Evolutionary conservation across 2,113 vertebrate genomes (phyloP).

Genomic region (Eptatretus burgeri): DNA sequence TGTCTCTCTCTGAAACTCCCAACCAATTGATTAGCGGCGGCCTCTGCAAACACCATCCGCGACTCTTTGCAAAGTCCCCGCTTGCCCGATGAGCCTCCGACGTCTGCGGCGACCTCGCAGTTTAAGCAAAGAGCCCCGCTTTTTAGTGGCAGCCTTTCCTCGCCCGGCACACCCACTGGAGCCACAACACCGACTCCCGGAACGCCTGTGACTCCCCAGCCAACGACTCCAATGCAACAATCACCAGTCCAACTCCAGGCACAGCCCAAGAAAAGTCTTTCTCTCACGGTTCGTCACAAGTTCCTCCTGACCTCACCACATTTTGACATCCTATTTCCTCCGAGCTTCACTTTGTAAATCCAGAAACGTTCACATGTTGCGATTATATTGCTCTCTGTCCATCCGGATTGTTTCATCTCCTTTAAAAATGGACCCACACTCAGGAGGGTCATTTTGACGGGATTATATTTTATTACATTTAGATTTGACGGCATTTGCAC

Average conservation of each 20-base stretch:
- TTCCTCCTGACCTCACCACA: not conserved
- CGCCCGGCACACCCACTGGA: slow-evolving; percentile 41
- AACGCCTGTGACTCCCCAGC: slow-evolving; percentile 30
- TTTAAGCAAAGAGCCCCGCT: slow-evolving; percentile 80
- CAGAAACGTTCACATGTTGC: no score
- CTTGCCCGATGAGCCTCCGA: slow-evolving; percentile 42
- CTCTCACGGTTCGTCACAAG: slow-evolving; percentile 36
- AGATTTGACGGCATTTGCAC: no score
- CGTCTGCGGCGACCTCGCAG: slow-evolving; percentile 23
- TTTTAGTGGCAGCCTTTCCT: slow-evolving; percentile 64
- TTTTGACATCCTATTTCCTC: no score
- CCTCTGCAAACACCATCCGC: slow-evolving; percentile 29
- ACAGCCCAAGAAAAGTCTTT: slow-evolving; percentile 56
- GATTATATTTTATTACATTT: no score
- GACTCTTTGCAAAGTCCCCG: slow-evolving; percentile 44
- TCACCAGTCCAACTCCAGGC: not conserved
- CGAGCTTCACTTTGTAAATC: no score
- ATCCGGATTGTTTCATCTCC: no score
- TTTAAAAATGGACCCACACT: no score
- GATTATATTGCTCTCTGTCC: no score
- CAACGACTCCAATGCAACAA: slow-evolving; percentile 16
- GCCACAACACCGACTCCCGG: slow-evolving; percentile 31
- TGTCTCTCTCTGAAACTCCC: no score
- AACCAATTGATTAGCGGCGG: slow-evolving; percentile 11
- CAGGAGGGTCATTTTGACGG: no score